phyloP scores from a whole-genome alignment of 2,888 invertebrate genomes.

The Ctenicera cuprea region DNA sequence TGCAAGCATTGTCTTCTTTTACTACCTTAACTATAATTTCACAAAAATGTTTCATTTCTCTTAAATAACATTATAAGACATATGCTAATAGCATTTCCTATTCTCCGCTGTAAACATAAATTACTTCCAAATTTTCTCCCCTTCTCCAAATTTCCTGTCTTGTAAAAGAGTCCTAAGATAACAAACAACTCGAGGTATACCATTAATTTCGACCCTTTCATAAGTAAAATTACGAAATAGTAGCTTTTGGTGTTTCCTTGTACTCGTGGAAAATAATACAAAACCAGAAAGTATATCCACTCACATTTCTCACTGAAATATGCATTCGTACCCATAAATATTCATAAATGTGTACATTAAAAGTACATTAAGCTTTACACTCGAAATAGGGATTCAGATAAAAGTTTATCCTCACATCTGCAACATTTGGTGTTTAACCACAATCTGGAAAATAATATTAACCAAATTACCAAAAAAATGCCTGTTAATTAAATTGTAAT shows the following conservation, averaged over 20 bases:
- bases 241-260: slow-evolving; percentile 4
- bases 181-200: not conserved
- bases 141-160: not conserved
- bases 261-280: slow-evolving; percentile 13
- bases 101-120: not conserved
- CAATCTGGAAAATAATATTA: slow-evolving; percentile 5
- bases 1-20: no score
- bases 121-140: no score
- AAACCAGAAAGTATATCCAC: slow-evolving; percentile 23
- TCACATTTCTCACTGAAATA: slow-evolving; percentile 32
- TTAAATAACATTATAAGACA: no score
- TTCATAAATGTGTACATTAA: slow-evolving; percentile 36
- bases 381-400: slow-evolving; percentile 23
- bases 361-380: slow-evolving; percentile 34
- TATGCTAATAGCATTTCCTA: not conserved
- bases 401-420: slow-evolving; percentile 30
- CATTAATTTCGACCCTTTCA: slow-evolving; percentile 12
- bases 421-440: slow-evolving; percentile 6
- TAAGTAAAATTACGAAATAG: slow-evolving; percentile 15
- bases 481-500: no score
- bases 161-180: not conserved
- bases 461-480: not conserved
- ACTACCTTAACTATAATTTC: no score
- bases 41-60: no score
- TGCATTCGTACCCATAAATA: slow-evolving; percentile 28